Percentiles rank a stretch among this genome's conserved stretches.
phyloP scores from a whole-genome alignment of 2,888 invertebrate species.

The Sinodicranocentrus sp. region DNA sequence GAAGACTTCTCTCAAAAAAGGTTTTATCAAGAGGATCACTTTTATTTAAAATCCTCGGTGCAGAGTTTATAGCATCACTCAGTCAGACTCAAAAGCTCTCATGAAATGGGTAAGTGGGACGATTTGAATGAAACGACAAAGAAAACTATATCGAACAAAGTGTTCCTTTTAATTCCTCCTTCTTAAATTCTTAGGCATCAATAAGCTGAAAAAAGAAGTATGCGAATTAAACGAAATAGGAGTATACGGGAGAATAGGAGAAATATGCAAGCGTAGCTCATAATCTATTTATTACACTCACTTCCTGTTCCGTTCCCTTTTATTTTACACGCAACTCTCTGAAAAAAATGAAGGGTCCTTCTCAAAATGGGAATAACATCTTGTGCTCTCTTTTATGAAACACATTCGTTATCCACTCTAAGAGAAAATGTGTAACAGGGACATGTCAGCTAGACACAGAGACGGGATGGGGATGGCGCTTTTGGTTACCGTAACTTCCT shows the following conservation, averaged over 20 bases:
- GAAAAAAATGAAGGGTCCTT: constrained; percentile 17
- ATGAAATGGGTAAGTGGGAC: constrained; percentile 7
- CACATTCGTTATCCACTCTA: no score
- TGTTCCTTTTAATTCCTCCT: no score
- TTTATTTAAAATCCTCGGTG: no score
- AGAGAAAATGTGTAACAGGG: background rate
- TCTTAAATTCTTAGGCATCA: no score
- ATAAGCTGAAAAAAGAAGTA: no score
- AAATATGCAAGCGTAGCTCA: background rate
- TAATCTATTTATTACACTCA: constrained; percentile 19
- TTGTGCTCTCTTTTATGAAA: no score
- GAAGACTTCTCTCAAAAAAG: no score
- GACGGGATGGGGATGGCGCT: background rate
- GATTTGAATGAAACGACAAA: background rate
- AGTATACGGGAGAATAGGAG: background rate
- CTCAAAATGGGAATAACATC: no score
- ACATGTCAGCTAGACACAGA: constrained; percentile 10
- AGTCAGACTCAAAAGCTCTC: no score
- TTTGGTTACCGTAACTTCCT: constrained; percentile 55
- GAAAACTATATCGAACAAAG: background rate
- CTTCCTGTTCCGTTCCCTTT: constrained; percentile 56
- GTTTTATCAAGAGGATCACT: no score
- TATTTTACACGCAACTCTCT: constrained; percentile 6
- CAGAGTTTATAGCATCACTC: no score
- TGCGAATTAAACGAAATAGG: no score